Percentiles rank a stretch among this genome's conserved stretches.
Evolutionary conservation across 2,888 invertebrate species (phyloP).

Genomic region (Tipula helvola): DNA sequence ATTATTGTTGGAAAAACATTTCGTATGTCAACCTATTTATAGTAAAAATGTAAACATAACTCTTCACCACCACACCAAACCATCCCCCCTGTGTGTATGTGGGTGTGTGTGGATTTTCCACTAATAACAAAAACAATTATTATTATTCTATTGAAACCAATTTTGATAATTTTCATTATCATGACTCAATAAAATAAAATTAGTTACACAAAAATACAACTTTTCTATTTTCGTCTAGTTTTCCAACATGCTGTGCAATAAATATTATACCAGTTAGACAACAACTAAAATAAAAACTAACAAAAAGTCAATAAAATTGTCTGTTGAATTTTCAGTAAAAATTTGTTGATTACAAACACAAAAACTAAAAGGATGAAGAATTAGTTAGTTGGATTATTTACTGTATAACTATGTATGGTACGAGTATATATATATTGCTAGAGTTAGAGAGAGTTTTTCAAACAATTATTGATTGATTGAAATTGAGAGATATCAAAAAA

Average conservation of each 20-base stretch:
- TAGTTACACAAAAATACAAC: neutral
- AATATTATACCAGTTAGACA: neutral
- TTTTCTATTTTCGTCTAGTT: neutral
- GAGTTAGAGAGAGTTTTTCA: neutral
- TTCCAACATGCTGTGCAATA: neutral
- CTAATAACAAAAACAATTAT: neutral
- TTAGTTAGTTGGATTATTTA: neutral
- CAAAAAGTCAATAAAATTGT: neutral
- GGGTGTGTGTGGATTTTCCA: neutral
- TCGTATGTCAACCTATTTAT: neutral
- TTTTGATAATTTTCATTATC: constrained; percentile 4
- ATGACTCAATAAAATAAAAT: neutral
- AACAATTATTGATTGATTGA: neutral
- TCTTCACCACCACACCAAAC: neutral
- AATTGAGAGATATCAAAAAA: neutral
- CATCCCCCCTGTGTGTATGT: neutral
- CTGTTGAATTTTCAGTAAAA: neutral
- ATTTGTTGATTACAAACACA: neutral
- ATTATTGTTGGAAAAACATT: neutral
- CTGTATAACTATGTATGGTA: neutral
- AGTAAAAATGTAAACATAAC: neutral
- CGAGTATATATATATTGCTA: neutral
- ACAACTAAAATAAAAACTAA: neutral
- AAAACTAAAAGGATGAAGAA: neutral
- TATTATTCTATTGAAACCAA: neutral